Evolutionary conservation across 2,113 vertebrate species (phyloP).

Genomic region (Crotalus viridis): DNA sequence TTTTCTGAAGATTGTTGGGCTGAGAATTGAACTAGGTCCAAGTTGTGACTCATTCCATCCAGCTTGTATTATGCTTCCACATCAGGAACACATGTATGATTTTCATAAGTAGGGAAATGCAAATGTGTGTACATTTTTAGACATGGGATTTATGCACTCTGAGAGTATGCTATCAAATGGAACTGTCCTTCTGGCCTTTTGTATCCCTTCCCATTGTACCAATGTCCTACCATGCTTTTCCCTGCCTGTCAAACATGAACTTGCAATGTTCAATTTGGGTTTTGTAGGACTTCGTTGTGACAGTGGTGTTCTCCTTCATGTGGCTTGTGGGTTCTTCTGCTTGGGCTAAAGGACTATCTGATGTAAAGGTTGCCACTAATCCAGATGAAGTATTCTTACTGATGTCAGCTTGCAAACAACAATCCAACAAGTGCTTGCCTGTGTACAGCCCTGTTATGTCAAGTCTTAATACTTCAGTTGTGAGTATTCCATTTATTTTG

Average conservation of each 20-base stretch:
- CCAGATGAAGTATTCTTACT: conserved; percentile 88
- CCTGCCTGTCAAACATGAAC: neutral
- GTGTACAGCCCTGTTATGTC: conserved; percentile 85
- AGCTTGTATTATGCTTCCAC: neutral
- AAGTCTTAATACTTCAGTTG: conserved; percentile 90
- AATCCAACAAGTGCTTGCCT: conserved; percentile 85
- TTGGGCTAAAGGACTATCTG: conserved; percentile 96
- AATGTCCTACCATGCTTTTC: neutral
- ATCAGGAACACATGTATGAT: neutral
- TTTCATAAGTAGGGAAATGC: neutral
- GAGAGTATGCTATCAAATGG: neutral
- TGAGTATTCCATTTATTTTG: conserved; percentile 61
- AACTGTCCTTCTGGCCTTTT: neutral
- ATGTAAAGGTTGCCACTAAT: conserved; percentile 91
- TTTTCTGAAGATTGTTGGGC: neutral
- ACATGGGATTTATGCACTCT: neutral
- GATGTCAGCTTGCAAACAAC: conserved; percentile 91
- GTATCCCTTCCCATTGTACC: neutral
- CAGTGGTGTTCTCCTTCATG: conserved; percentile 96
- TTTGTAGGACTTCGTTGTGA: conserved; percentile 92
- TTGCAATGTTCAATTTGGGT: conserved; percentile 49
- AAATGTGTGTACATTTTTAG: neutral
- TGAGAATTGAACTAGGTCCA: neutral
- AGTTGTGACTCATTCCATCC: neutral
- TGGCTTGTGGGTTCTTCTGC: conserved; percentile 97